A percentile compares a stretch with the other conserved stretches of the same genome.
Conservation (phyloP, 2,113 vertebrate genomes). For the Gobio gobio region DNA sequence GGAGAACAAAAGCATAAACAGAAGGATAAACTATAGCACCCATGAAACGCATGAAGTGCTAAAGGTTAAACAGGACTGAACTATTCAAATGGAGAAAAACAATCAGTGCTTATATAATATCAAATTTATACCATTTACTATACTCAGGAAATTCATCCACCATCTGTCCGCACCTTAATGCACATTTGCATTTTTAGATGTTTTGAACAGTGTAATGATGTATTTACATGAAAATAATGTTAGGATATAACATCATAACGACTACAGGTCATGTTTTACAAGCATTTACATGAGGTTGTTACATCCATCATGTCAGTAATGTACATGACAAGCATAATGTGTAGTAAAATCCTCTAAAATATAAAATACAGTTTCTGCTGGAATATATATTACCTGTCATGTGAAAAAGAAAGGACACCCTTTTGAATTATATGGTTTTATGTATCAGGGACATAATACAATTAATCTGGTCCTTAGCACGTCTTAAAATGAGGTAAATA, state of each 20-base stretch:
- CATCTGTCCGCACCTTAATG: background rate
- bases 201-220: background rate
- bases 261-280: slow-evolving; percentile 10
- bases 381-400: too few relatives aligned
- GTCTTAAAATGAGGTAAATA: too few relatives aligned
- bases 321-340: background rate
- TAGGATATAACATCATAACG: slow-evolving; percentile 2
- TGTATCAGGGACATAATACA: too few relatives aligned
- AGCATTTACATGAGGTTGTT: background rate
- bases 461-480: too few relatives aligned
- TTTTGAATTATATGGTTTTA: too few relatives aligned
- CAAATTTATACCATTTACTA: background rate
- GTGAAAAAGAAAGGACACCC: too few relatives aligned
- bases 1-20: background rate
- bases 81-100: background rate
- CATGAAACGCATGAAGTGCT: background rate
- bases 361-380: background rate
- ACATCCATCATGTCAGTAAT: background rate
- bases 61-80: background rate
- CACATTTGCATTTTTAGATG: background rate
- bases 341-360: background rate
- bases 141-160: background rate
- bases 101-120: background rate
- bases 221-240: slow-evolving; percentile 5
- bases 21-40: background rate